Percentiles rank a stretch among this genome's conserved stretches.
Conservation (phyloP, 1,140 invertebrate species). For the Drosophila chauvacae region DNA sequence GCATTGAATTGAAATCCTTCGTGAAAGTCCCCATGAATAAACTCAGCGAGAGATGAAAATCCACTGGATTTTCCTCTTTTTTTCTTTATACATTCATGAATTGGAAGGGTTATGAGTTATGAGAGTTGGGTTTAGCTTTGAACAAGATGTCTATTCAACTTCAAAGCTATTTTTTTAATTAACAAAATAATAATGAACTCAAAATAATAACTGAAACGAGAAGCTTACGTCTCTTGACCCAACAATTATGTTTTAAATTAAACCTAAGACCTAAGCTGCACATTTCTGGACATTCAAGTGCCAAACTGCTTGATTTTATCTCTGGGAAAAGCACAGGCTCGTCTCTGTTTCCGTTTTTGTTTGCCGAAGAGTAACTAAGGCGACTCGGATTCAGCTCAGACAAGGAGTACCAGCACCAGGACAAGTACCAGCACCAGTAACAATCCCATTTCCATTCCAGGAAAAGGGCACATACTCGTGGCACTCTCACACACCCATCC, state of each 20-base stretch:
- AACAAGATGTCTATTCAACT: too few relatives aligned
- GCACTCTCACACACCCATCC: conserved; percentile 31
- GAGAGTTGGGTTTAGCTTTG: too few relatives aligned
- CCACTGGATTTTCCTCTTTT: neutral
- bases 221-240: neutral
- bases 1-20: conserved; percentile 42
- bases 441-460: conserved; percentile 1
- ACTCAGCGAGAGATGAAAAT: conserved; percentile 6
- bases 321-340: neutral
- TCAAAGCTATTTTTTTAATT: neutral
- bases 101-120: neutral
- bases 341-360: conserved; percentile 5
- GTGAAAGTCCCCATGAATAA: conserved; percentile 28
- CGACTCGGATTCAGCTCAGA: conserved; percentile 11
- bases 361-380: conserved; percentile 13
- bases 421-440: neutral
- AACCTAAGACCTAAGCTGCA: neutral
- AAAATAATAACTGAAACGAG: neutral
- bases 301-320: conserved; percentile 4
- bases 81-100: neutral
- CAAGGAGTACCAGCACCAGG: neutral
- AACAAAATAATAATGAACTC: neutral
- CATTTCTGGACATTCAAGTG: neutral
- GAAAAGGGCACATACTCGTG: neutral
- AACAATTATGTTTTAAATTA: neutral